Conservation (phyloP, 2,888 invertebrate genomes). For the Ectobius pallidus region DNA sequence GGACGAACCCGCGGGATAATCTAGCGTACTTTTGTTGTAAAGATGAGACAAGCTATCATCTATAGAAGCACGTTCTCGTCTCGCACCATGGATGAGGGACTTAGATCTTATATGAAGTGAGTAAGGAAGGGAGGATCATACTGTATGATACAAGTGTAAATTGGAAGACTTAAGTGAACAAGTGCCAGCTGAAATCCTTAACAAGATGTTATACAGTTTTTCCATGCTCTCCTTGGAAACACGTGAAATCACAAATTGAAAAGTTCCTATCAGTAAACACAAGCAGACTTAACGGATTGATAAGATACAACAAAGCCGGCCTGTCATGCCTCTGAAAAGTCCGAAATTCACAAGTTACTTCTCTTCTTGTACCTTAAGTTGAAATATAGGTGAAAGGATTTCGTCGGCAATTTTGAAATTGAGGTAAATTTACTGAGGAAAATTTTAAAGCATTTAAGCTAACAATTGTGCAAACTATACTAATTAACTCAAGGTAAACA, state of each 20-base stretch:
- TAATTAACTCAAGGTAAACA: too few relatives aligned
- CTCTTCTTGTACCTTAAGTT: too few relatives aligned
- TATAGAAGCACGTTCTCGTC: conserved; percentile 10
- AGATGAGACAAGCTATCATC: conserved; percentile 17
- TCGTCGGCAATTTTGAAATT: too few relatives aligned
- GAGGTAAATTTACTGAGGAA: too few relatives aligned
- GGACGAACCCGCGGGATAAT: conserved; percentile 3
- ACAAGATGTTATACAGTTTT: neutral
- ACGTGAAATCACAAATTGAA: neutral
- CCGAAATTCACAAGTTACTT: too few relatives aligned
- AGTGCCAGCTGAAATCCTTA: neutral
- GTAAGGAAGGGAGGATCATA: neutral
- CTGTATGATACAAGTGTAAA: conserved; percentile 24
- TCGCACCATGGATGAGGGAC: neutral
- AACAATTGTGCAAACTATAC: too few relatives aligned
- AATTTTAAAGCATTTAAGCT: too few relatives aligned
- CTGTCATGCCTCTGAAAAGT: too few relatives aligned
- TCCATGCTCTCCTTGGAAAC: neutral
- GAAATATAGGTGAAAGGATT: too few relatives aligned
- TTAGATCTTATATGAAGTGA: neutral
- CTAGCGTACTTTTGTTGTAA: conserved; percentile 2
- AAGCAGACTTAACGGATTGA: too few relatives aligned
- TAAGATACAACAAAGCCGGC: too few relatives aligned
- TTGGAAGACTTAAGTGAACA: conserved; percentile 32
- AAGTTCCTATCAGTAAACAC: neutral